phyloP scores from a whole-genome alignment of 2,888 invertebrate species.

The Mythimna lalbum region DNA sequence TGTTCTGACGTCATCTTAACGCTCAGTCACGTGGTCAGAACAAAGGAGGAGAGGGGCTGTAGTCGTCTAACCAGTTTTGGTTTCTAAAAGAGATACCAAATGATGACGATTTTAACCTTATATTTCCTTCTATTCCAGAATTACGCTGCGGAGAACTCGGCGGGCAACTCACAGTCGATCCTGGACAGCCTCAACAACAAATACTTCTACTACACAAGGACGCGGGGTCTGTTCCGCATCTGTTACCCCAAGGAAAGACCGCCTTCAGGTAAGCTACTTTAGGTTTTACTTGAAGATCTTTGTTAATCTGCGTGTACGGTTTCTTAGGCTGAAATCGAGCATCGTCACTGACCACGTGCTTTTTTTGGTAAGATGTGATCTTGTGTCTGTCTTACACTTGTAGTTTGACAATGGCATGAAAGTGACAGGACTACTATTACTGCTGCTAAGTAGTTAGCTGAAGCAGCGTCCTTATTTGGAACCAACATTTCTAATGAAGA shows the following conservation, averaged over 20 bases:
- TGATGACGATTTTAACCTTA: neutral
- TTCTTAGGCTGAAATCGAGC: neutral
- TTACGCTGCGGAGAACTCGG: constrained; percentile 93
- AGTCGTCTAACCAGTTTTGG: too few species aligned
- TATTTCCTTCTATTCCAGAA: constrained; percentile 89
- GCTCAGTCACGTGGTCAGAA: too few species aligned
- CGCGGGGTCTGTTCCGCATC: constrained; percentile 97
- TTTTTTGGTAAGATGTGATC: neutral
- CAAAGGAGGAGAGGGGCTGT: too few species aligned
- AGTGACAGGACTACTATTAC: neutral
- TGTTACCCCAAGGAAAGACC: constrained; percentile 98
- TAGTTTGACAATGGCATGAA: neutral
- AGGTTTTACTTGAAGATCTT: neutral
- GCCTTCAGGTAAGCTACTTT: constrained; percentile 92
- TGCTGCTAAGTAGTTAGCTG: neutral
- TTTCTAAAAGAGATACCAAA: neutral
- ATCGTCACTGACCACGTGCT: neutral
- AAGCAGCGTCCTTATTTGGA: neutral
- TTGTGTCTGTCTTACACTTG: neutral
- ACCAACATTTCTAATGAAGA: neutral
- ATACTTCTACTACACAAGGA: constrained; percentile 97
- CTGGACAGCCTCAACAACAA: constrained; percentile 95
- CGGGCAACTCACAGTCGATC: constrained; percentile 92
- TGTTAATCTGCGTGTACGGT: too few species aligned
- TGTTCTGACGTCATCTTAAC: too few species aligned